Evolutionary conservation across 2,113 vertebrate species (phyloP), one percentile per base, ranked within the genome.

Genomic region (Tamias sibiricus): DNA sequence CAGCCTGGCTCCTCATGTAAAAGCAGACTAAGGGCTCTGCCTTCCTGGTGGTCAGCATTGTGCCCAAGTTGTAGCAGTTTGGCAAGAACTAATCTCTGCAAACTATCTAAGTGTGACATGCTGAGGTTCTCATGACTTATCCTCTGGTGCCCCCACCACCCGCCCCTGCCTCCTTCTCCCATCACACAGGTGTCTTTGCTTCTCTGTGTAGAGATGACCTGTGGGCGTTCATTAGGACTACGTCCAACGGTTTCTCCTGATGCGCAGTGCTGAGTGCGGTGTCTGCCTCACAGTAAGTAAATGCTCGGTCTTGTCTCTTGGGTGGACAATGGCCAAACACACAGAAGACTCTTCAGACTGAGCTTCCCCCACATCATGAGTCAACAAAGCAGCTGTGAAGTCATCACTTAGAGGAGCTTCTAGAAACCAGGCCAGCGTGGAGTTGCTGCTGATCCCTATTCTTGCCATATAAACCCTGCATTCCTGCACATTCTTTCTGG

Each of bases 401-500:
- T 76, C 66, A 62, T 62, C 19, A 76, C 49, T 3, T n/a, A 17
- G 6, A 75, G 62, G 49, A 72, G 44, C 87, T 84, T 92, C 71
- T 64, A 74, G 80, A 74, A 81, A 66, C 17, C 0, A 30, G 71
- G 85, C 88, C 72, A 47, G 30, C 1, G 0, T 3, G 3, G 22
- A 24, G 28, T 37, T 2, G 1, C 68, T 4, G 6, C 1, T 35
- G 40, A n/a, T 59, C 13, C 19, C 71, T 37, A 10, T n/a, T 76
- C 42, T 32, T 3, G 2, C 64, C 32, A 2, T 4, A 26, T 0
- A 10, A 42, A 68, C n/a, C 2, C 72, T 37, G 13, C 9, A 20
- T 92, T 95, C 62, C 37, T 44, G 77, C 72, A 80, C 72, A 40
- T 90, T 93, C 13, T 35, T 52, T 52, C n/a, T 2, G 52, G 44